A percentile compares a stretch with the other conserved stretches of the same genome.
Conservation (phyloP, 2,888 invertebrate species). For the Chrysina gloriosa region DNA sequence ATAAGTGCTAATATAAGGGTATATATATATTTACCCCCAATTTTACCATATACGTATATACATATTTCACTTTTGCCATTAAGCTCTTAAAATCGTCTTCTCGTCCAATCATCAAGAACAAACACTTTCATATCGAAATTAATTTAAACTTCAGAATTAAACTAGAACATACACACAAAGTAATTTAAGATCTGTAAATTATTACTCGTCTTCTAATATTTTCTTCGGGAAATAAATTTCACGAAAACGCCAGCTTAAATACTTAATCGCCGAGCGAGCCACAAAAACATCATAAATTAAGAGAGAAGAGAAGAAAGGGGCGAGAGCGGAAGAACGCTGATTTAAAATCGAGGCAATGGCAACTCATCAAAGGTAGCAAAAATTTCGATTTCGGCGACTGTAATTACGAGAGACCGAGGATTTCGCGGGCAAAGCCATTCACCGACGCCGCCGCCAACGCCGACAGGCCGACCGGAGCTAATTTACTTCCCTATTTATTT, state of each 20-base stretch:
- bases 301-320: background rate
- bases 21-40: too few relatives aligned
- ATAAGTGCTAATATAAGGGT: too few relatives aligned
- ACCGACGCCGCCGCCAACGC: background rate
- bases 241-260: background rate
- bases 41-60: too few relatives aligned
- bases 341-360: conserved; percentile 17
- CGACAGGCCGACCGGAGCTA: background rate
- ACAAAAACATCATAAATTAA: conserved; percentile 19
- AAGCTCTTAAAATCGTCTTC: too few relatives aligned
- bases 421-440: conserved; percentile 1
- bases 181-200: conserved; percentile 13
- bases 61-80: too few relatives aligned
- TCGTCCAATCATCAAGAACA: background rate
- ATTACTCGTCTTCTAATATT: background rate
- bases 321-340: background rate
- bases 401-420: conserved; percentile 6
- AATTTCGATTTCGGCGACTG: conserved; percentile 23
- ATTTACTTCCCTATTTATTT: conserved; percentile 35
- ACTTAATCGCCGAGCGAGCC: background rate
- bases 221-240: conserved; percentile 3
- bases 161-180: conserved; percentile 16
- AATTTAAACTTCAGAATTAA: background rate
- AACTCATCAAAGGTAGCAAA: conserved; percentile 29
- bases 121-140: background rate